phyloP scores from a whole-genome alignment of 1,140 invertebrate genomes.

The Carposina sasakii region DNA sequence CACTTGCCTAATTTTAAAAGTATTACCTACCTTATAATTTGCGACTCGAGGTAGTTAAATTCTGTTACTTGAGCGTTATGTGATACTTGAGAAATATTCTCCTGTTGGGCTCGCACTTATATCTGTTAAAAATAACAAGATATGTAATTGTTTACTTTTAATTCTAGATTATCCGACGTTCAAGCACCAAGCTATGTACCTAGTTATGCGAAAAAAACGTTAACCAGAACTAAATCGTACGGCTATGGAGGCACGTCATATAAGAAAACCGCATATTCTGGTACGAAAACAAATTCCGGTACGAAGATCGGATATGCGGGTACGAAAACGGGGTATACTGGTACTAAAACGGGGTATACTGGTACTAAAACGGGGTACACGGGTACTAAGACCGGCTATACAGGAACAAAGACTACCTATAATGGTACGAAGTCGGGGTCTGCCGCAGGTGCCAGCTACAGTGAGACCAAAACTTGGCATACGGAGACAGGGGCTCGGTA shows the following conservation, averaged over 20 bases:
- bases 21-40: no score
- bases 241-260: no score
- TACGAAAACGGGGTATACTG: slow-evolving; percentile 24
- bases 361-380: slow-evolving; percentile 28
- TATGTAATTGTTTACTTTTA: slow-evolving; percentile 9
- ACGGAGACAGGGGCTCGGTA: slow-evolving; percentile 36
- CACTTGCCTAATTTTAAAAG: no score
- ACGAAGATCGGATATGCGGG: slow-evolving; percentile 17
- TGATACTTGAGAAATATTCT: no score
- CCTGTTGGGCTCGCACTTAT: no score
- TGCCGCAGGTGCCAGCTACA: no score
- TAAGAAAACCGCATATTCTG: slow-evolving; percentile 10
- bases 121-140: no score
- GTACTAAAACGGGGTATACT: slow-evolving; percentile 14
- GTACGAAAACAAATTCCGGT: slow-evolving; percentile 8
- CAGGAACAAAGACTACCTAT: slow-evolving; percentile 36
- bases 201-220: slow-evolving; percentile 40
- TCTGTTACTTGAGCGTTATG: no score
- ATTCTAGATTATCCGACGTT: slow-evolving; percentile 56
- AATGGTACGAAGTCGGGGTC: slow-evolving; percentile 37
- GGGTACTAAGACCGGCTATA: slow-evolving; percentile 35
- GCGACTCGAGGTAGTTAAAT: no score
- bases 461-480: slow-evolving; percentile 35
- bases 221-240: no score
- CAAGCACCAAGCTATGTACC: slow-evolving; percentile 50